Conservation (phyloP, 2,888 invertebrate genomes). For the Altica lythri region DNA sequence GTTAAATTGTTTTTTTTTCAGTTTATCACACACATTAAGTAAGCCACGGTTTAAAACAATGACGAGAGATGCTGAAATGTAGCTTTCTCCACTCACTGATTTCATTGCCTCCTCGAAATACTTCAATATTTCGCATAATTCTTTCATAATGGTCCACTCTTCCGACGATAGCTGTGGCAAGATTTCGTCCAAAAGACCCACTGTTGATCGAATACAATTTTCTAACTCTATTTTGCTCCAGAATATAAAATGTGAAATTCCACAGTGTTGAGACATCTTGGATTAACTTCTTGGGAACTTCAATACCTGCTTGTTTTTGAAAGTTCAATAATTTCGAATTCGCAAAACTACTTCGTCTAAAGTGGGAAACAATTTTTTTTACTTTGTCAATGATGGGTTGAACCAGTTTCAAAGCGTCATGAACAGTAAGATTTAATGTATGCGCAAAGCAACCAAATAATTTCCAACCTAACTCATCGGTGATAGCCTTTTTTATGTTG, state of each 20-base stretch:
- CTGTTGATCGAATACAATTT: slow-evolving; percentile 16
- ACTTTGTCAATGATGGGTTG: slow-evolving; percentile 7
- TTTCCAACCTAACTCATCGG: slow-evolving; percentile 9
- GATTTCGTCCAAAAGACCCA: slow-evolving; percentile 12
- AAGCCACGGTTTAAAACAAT: not conserved
- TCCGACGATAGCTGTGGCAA: slow-evolving; percentile 9
- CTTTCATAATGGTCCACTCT: slow-evolving; percentile 25
- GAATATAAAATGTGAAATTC: slow-evolving; percentile 24
- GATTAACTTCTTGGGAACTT: slow-evolving; percentile 23
- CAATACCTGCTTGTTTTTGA: slow-evolving; percentile 15
- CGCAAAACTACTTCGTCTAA: slow-evolving; percentile 16
- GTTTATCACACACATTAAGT: slow-evolving; percentile 30
- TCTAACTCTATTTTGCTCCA: slow-evolving; percentile 16
- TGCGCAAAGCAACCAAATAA: slow-evolving; percentile 22
- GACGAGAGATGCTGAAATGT: not conserved
- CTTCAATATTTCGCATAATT: slow-evolving; percentile 10
- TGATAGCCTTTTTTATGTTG: slow-evolving; percentile 23
- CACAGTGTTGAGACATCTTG: slow-evolving; percentile 21
- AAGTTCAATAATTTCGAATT: slow-evolving; percentile 18
- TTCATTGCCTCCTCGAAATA: slow-evolving; percentile 13
- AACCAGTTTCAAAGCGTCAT: slow-evolving; percentile 1
- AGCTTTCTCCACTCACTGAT: slow-evolving; percentile 24
- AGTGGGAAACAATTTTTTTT: slow-evolving; percentile 22
- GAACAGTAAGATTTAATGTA: slow-evolving; percentile 17
- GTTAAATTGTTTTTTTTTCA: slow-evolving; percentile 2